Evolutionary conservation across 92 coral and sea anemone species (phyloP).

Genomic region (Heteractis magnifica): DNA sequence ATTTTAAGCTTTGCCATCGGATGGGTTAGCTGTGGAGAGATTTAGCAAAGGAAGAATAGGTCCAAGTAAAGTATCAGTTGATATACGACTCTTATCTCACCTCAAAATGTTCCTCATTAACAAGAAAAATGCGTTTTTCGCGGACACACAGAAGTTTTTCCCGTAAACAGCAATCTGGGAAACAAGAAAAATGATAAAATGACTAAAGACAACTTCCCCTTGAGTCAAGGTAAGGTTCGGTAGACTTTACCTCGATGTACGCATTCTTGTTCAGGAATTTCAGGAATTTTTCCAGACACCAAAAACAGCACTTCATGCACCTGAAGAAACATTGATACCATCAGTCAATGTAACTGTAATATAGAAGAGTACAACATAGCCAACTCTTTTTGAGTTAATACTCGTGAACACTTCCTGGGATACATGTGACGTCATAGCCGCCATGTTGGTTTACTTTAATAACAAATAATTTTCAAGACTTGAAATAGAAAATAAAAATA

Average conservation of each 20-base stretch:
- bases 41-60: too few relatives aligned
- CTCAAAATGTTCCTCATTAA: slow-evolving; percentile 89
- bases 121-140: slow-evolving; percentile 94
- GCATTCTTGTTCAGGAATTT: slow-evolving; percentile 98
- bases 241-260: slow-evolving; percentile 74
- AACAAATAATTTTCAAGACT: too few relatives aligned
- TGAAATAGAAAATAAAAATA: too few relatives aligned
- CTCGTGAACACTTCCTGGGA: too few relatives aligned
- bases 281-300: slow-evolving; percentile 97
- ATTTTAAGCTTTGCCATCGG: too few relatives aligned
- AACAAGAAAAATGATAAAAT: background rate
- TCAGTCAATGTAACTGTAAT: background rate
- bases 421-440: too few relatives aligned
- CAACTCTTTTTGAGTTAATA: background rate
- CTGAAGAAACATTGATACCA: slow-evolving; percentile 32
- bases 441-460: too few relatives aligned
- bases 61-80: background rate
- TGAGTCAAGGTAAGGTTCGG: background rate
- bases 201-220: background rate
- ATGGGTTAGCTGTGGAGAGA: too few relatives aligned
- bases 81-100: slow-evolving; percentile 23
- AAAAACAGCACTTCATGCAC: slow-evolving; percentile 96
- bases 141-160: slow-evolving; percentile 92
- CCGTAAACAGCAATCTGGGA: slow-evolving; percentile 91
- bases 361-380: background rate